Base-by-base conservation (phyloP, 2,888 invertebrate species). In the Leptinotarsa haldemani region DNA sequence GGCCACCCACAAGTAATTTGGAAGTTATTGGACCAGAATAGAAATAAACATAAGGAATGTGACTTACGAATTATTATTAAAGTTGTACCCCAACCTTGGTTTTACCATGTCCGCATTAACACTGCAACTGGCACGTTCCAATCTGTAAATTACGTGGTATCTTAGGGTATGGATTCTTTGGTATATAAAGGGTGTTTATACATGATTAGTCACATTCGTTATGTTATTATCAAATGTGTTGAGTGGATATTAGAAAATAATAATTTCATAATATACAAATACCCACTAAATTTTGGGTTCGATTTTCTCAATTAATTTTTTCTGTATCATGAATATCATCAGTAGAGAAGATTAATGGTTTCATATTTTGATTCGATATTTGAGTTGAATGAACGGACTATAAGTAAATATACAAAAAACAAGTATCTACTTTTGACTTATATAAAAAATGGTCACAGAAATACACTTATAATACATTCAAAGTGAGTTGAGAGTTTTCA, bases 131-230 rank as follows among this genome's bases (percentile, higher is more conserved):
- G 40, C 61, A 40, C 61, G 61, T 30, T 61, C 61, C 18, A 61
- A 61, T 61, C 61, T 61, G 61, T 61, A 61, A 61, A 61, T 61
- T 18, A 61, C 40, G 61, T 61, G 61, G 61, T 61, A 61, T 61
- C 40, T 61, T 61, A 61, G 61, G 61, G 30, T 61, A 61, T 30
- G 40, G 61, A 61, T 61, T 61, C 16, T 61, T 61, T 61, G 56
- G 22, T 13, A 56, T 56, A 56, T 12, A 22, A 15, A 22, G 56
- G 12, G 22, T 56, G 15, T 56, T 9, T 56, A 56, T 56, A 56
- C 22, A 56, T 12, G 13, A 22, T 56, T 56, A 56, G 56, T 56
- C 56, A 56, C 56, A 52, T 52, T 52, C 52, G 18, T 52, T 20
- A 56, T 22, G 56, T 56, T 56, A 56, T 56, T 56, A 4, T 5